Base-by-base conservation (phyloP, 2,797 vertebrate genomes). In the Typhlichthys eigenmanni region DNA sequence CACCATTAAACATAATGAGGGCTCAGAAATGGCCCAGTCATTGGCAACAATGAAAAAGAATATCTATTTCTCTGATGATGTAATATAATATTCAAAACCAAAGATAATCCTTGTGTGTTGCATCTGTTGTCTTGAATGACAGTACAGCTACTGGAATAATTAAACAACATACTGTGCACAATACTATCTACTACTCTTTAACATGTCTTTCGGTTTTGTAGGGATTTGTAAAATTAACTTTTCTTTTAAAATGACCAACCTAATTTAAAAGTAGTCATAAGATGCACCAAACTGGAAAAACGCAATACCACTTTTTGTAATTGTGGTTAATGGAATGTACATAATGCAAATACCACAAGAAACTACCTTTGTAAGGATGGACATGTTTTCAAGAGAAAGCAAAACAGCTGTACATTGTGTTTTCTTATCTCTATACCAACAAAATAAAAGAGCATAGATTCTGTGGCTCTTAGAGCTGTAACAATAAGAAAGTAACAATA, bases 1-100 rank as follows among this genome's bases (percentile, higher is more conserved):
- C 87, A 81, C 85, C 91, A 93, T 92, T 93, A 93, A 93, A 91
- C 87, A 89, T 91, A 91, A 91, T 78, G 82, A 87, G 82, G 73
- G 81, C 83, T 85, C 85, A 88, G 84, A 85, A 72, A 79, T 75
- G 69, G 81, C 80, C 85, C 69, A 85, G 78, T 85, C 83, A 85
- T 86, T 68, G 71, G 85, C 79, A 82, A 80, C 80, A 84, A 87
- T 65, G 48, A 67, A 80, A 88, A 83, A 85, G 85, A 85, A 89
- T 81, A 79, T 88, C 82, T 84, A 84, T 83, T 87, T 75, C 77
- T 71, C 56, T 38, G 5, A 80, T 79, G 75, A 87, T 77, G 78
- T 61, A 78, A 45, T 68, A 50, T 66, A 72, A 74, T 75, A 74
- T 80, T 71, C 68, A 58, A 56, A 68, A 67, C 46, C 57, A 62